Evolutionary conservation across 2,113 vertebrate genomes (phyloP).

Genomic region (Falco punctatus): DNA sequence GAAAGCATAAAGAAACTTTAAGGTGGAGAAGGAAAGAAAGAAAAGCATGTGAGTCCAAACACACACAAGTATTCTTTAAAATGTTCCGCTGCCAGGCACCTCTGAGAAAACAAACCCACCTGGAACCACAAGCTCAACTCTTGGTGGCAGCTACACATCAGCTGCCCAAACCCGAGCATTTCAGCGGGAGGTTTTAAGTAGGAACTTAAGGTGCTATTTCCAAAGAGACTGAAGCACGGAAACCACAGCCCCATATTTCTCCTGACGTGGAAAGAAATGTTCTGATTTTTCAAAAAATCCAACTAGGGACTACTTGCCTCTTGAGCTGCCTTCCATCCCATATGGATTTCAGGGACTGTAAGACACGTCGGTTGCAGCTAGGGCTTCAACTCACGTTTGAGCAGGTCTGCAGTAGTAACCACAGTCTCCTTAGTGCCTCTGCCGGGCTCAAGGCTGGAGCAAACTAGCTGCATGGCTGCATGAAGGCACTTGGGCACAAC

Average conservation of each 20-base stretch:
- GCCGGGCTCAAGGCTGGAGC: background rate
- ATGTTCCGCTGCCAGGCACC: background rate
- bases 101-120: background rate
- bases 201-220: background rate
- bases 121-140: background rate
- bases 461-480: background rate
- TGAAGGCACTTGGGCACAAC: background rate
- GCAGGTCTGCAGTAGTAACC: background rate
- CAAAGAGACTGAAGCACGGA: background rate
- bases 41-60: background rate
- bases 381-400: background rate
- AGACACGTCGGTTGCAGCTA: background rate
- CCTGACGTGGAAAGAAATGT: background rate
- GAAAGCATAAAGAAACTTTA: background rate
- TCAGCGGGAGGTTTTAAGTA: background rate
- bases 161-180: background rate
- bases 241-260: rapidly evolving
- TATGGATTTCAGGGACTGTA: background rate
- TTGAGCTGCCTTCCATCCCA: background rate
- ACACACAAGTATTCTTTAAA: background rate
- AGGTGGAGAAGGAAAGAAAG: background rate
- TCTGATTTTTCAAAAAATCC: background rate
- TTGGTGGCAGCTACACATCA: background rate
- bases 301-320: background rate
- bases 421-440: background rate